These are phyloP conservation scores for Lycaon pictus DNA, from an alignment of 2,113 vertebrate genomes.

Conservation along the genomic window DNA sequence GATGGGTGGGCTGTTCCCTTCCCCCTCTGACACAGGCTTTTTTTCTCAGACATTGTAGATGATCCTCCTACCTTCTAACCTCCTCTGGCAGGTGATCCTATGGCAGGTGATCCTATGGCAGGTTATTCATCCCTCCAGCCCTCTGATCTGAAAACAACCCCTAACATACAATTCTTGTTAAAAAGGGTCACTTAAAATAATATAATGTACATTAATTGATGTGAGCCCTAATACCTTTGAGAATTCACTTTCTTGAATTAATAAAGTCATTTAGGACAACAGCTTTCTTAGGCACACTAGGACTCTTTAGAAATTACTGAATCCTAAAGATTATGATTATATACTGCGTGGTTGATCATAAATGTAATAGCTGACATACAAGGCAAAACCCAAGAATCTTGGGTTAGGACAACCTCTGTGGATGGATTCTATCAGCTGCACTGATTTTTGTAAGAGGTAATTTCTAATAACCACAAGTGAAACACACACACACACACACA, in stretches of 20 bases:
- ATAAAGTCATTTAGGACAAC: neutral
- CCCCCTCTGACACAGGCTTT: accelerated
- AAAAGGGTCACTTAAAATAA: neutral
- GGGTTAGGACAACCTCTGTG: neutral
- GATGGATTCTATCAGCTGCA: neutral
- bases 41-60: neutral
- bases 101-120: neutral
- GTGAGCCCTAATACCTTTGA: neutral
- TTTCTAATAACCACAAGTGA: neutral
- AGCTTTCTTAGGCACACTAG: neutral
- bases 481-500: neutral
- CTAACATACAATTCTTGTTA: neutral
- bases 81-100: too few relatives aligned
- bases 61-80: neutral
- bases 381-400: neutral
- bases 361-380: neutral
- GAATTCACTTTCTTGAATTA: neutral
- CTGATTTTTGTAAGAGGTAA: neutral
- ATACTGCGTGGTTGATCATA: neutral
- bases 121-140: neutral
- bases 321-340: neutral
- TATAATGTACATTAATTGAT: neutral
- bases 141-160: neutral
- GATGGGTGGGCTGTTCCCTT: neutral
- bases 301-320: neutral